Conservation (phyloP, 2,888 invertebrate species). For the Boloria selene region DNA sequence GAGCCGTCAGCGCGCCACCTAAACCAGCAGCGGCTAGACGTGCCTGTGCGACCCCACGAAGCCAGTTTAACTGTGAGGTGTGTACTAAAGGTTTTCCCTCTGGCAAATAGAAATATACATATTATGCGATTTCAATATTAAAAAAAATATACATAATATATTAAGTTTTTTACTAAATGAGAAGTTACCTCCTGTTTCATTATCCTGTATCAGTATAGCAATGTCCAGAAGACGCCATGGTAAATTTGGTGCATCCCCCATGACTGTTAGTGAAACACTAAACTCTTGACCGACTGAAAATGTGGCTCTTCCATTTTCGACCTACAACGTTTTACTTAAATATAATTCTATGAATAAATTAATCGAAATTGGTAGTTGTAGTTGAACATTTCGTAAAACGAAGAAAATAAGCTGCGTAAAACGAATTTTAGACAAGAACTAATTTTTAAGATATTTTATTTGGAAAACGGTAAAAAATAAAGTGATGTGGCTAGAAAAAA, state of each 20-base stretch:
- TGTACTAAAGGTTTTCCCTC: conserved; percentile 98
- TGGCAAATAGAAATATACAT: conserved; percentile 51
- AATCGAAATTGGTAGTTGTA: no score
- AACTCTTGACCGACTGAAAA: conserved; percentile 98
- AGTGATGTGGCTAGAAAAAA: no score
- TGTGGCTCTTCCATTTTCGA: conserved; percentile 96
- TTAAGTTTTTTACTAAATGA: conserved; percentile 3
- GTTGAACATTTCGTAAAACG: no score
- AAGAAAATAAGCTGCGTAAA: no score
- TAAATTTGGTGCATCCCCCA: conserved; percentile 96
- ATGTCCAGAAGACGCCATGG: conserved; percentile 98
- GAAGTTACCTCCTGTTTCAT: conserved; percentile 92
- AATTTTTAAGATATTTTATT: no score
- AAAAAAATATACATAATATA: not conserved
- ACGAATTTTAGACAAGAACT: no score
- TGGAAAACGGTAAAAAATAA: no score
- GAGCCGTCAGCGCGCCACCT: conserved; percentile 83
- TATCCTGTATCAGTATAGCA: conserved; percentile 97
- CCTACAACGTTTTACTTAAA: conserved; percentile 64
- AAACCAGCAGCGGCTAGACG: conserved; percentile 90
- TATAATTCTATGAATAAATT: not conserved
- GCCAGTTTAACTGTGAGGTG: conserved; percentile 94
- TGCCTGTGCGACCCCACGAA: conserved; percentile 96
- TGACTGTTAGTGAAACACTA: conserved; percentile 96
- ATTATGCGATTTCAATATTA: not conserved